A percentile compares a stretch with the other conserved stretches of the same genome.
phyloP scores from a whole-genome alignment of 2,888 invertebrate genomes.

The Mantis religiosa region DNA sequence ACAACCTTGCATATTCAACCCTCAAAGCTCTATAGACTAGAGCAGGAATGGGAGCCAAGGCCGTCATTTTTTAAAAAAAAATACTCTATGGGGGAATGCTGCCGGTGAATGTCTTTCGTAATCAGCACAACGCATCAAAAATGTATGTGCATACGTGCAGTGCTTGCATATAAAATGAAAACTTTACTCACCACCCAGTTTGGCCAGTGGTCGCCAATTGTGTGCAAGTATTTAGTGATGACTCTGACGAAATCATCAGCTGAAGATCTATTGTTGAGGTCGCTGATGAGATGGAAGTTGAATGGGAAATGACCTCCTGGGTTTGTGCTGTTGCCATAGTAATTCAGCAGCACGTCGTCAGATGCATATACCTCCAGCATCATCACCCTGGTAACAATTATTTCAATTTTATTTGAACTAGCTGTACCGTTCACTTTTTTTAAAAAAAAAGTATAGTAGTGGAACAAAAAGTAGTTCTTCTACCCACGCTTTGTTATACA shows the following conservation, averaged over 20 bases:
- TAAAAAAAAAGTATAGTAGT: too few relatives aligned
- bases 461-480: too few relatives aligned
- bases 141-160: neutral
- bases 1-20: too few relatives aligned
- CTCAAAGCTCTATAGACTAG: too few relatives aligned
- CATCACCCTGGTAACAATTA: constrained; percentile 45
- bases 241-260: constrained; percentile 50
- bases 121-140: neutral
- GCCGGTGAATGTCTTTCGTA: too few relatives aligned
- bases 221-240: constrained; percentile 55
- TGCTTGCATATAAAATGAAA: neutral
- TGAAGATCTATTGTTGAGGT: constrained; percentile 46
- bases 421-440: too few relatives aligned
- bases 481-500: too few relatives aligned
- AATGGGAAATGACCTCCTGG: constrained; percentile 60
- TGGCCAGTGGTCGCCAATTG: constrained; percentile 54
- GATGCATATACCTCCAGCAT: constrained; percentile 60
- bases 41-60: too few relatives aligned
- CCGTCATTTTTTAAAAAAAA: too few relatives aligned
- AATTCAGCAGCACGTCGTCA: constrained; percentile 53
- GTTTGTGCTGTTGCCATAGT: constrained; percentile 52
- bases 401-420: too few relatives aligned
- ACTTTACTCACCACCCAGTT: constrained; percentile 56
- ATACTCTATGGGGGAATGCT: too few relatives aligned
- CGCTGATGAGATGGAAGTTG: constrained; percentile 59